Conservation (phyloP, 2,888 invertebrate species). For the Ectropis crepuscularia region DNA sequence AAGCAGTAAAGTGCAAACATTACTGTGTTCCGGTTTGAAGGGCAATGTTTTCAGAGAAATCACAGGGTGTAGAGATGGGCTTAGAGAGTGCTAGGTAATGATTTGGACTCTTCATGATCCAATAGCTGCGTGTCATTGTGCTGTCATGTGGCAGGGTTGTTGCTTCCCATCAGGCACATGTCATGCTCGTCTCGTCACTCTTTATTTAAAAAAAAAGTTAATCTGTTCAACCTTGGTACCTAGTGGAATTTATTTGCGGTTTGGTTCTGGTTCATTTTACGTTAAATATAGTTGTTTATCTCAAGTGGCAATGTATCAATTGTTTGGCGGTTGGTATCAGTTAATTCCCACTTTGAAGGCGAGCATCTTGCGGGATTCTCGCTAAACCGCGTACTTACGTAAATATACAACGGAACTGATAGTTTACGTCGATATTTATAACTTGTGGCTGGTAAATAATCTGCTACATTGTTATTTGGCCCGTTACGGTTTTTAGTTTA, state of each 20-base stretch:
- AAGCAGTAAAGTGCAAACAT: no score
- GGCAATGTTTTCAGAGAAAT: no score
- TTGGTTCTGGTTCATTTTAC: slow-evolving; percentile 37
- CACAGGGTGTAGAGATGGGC: no score
- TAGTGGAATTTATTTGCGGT: slow-evolving; percentile 1
- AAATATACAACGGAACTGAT: slow-evolving; percentile 18
- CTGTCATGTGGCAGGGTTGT: no score
- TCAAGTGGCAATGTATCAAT: slow-evolving; percentile 44
- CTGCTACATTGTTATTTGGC: slow-evolving; percentile 14
- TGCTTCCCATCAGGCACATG: no score
- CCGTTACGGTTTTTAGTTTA: slow-evolving; percentile 7
- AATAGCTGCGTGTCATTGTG: no score
- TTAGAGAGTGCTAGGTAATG: no score
- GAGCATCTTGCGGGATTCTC: slow-evolving; percentile 12
- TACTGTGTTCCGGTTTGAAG: no score
- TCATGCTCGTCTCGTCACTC: no score
- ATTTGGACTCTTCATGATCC: no score
- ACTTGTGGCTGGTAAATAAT: slow-evolving; percentile 15
- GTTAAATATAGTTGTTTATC: slow-evolving; percentile 59
- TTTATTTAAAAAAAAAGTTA: no score
- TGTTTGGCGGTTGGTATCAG: slow-evolving; percentile 51
- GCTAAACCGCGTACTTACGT: slow-evolving; percentile 12
- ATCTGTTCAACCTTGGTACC: background rate
- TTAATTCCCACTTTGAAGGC: slow-evolving; percentile 31
- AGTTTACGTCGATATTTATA: slow-evolving; percentile 25